Conservation (phyloP, 1,140 invertebrate genomes). For the Chrysomallon squamiferum region DNA sequence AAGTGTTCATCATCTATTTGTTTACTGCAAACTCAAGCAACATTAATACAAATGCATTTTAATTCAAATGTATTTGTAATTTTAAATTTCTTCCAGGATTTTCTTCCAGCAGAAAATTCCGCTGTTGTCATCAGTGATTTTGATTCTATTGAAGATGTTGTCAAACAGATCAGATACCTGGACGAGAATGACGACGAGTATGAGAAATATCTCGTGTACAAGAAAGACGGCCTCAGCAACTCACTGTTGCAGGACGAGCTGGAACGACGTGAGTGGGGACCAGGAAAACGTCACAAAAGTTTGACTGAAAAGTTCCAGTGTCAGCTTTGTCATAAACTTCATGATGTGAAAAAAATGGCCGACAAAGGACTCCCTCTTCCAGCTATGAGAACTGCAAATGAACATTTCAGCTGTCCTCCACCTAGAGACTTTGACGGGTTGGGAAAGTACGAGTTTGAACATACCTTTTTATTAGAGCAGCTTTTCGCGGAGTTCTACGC, state of each 20-base stretch:
- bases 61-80: too few species aligned
- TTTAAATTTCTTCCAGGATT: slow-evolving; percentile 20
- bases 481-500: not conserved
- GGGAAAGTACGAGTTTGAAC: not conserved
- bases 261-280: slow-evolving; percentile 57
- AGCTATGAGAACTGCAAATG: not conserved
- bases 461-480: not conserved
- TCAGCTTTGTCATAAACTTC: not conserved
- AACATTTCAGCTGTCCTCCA: not conserved
- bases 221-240: slow-evolving; percentile 35
- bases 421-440: not conserved
- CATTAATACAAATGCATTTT: too few species aligned
- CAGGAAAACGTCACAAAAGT: not conserved
- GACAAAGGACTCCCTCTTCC: not conserved
- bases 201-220: slow-evolving; percentile 42
- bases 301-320: not conserved
- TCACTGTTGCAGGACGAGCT: slow-evolving; percentile 57
- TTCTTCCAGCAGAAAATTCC: slow-evolving; percentile 3
- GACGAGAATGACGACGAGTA: slow-evolving; percentile 50
- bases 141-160: slow-evolving; percentile 38
- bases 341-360: not conserved
- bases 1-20: too few species aligned
- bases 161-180: slow-evolving; percentile 36
- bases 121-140: slow-evolving; percentile 46
- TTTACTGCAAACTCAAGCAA: too few species aligned